A percentile compares a stretch with the other conserved stretches of the same genome.
Evolutionary conservation across 2,797 vertebrate genomes (phyloP).

Genomic region (Acipenser oxyrinchus): DNA sequence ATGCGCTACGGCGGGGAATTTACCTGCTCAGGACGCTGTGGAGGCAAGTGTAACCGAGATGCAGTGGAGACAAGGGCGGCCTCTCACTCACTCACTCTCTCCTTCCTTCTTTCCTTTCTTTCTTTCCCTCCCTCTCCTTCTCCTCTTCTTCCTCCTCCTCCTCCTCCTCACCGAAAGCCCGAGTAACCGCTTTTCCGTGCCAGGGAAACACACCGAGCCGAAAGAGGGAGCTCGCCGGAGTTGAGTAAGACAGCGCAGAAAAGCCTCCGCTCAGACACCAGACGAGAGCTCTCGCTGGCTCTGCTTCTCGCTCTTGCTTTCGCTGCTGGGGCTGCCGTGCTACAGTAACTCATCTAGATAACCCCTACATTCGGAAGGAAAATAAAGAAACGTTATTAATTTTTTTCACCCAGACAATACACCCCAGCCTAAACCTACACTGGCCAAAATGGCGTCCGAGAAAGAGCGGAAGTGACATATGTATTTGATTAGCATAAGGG

Average conservation of each 20-base stretch:
- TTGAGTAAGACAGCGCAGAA: constrained; percentile 7
- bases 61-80: constrained; percentile 25
- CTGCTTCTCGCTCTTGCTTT: constrained; percentile 35
- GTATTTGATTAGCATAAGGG: constrained; percentile 79
- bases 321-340: constrained; percentile 39
- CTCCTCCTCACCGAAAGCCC: constrained; percentile 42
- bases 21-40: constrained; percentile 28
- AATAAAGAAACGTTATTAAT: constrained; percentile 19
- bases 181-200: constrained; percentile 40
- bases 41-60: constrained; percentile 10
- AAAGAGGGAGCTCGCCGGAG: constrained; percentile 53
- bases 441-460: constrained; percentile 96
- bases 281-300: constrained; percentile 29
- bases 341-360: constrained; percentile 38
- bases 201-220: constrained; percentile 47
- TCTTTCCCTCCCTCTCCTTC: constrained; percentile 12
- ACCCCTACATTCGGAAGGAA: constrained; percentile 22
- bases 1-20: constrained; percentile 10
- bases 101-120: neutral
- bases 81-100: constrained; percentile 22
- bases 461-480: constrained; percentile 93
- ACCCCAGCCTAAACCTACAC: constrained; percentile 78
- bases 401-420: constrained; percentile 74
- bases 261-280: constrained; percentile 36
- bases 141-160: constrained; percentile 3